A percentile compares a stretch with the other conserved stretches of the same genome.
Conservation (phyloP, 2,888 invertebrate species). For the Pristionchus mayeri region DNA sequence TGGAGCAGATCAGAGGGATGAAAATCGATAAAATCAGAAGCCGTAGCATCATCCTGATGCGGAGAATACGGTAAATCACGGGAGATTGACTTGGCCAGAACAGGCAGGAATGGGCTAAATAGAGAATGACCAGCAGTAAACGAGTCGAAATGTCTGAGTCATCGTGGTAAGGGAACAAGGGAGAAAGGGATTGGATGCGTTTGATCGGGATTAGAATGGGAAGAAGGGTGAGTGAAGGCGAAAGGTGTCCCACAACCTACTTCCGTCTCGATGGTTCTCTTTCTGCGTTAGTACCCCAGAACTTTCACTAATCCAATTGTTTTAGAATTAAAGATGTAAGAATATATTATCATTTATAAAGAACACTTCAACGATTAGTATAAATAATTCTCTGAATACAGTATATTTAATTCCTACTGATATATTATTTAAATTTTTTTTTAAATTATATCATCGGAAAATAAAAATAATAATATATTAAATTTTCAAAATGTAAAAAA, state of each 20-base stretch:
- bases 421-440: background rate
- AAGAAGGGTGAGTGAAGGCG: conserved; percentile 32
- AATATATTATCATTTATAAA: too few relatives aligned
- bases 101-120: background rate
- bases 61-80: conserved; percentile 15
- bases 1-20: conserved; percentile 1
- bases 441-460: background rate
- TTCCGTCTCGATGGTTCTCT: background rate
- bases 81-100: background rate
- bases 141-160: conserved; percentile 22
- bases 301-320: conserved; percentile 38
- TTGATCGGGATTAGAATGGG: conserved; percentile 33
- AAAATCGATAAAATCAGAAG: conserved; percentile 40
- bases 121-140: conserved; percentile 18
- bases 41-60: conserved; percentile 30
- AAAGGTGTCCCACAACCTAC: conserved; percentile 46
- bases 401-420: background rate
- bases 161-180: conserved; percentile 36
- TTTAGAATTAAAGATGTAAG: too few relatives aligned
- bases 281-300: conserved; percentile 15
- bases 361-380: too few relatives aligned
- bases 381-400: background rate
- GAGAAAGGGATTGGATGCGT: background rate
- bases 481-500: background rate
- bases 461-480: background rate